Conservation (phyloP, 2,888 invertebrate species). For the Amaurobius ferox region DNA sequence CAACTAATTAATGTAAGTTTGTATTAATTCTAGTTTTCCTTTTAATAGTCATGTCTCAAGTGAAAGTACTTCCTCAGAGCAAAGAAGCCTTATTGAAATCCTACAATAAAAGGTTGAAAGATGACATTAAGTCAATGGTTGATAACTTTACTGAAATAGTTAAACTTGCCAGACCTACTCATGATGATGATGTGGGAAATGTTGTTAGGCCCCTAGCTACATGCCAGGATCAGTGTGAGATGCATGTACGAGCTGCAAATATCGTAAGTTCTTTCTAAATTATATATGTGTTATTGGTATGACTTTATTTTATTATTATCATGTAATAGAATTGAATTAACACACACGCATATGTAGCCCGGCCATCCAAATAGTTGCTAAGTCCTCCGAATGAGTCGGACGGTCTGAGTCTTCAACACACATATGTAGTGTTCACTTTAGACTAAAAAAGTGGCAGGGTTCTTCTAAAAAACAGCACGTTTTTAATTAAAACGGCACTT, state of each 20-base stretch:
- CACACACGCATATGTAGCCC: no score
- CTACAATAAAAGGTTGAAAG: conserved; percentile 94
- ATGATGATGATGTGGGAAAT: conserved; percentile 69
- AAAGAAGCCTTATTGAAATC: conserved; percentile 97
- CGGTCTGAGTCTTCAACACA: no score
- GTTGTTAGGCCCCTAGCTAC: conserved; percentile 92
- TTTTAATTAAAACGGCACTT: no score
- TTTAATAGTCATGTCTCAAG: conserved; percentile 59
- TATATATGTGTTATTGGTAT: neutral
- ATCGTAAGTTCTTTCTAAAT: conserved; percentile 80
- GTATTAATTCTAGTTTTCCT: no score
- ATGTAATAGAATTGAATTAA: no score
- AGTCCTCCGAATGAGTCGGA: no score
- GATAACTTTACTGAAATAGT: conserved; percentile 91
- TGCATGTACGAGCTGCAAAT: conserved; percentile 97
- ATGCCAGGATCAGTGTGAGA: conserved; percentile 96
- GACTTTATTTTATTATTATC: no score
- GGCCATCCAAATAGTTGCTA: no score
- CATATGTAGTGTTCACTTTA: no score
- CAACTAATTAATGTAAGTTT: no score
- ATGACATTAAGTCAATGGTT: conserved; percentile 97
- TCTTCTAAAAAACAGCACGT: no score
- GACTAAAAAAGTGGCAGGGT: no score
- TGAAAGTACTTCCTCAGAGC: conserved; percentile 87
- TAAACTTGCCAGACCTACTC: conserved; percentile 69